Evolutionary conservation across 2,113 vertebrate species (phyloP).

Genomic region (Silurus asotus): DNA sequence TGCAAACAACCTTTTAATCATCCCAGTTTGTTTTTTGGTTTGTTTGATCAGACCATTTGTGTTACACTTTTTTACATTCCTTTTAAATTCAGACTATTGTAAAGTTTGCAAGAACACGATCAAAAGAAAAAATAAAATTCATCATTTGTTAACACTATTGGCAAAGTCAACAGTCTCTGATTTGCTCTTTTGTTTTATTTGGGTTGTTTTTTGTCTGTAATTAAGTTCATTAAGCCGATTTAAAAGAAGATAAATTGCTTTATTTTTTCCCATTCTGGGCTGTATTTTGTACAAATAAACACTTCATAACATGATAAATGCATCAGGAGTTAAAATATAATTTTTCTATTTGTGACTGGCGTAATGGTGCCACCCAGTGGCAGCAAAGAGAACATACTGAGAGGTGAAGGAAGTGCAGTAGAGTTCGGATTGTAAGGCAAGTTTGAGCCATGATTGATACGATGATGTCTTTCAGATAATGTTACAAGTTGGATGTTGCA

Average conservation of each 20-base stretch:
- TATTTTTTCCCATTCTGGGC: conserved; percentile 62
- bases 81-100: background rate
- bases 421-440: conserved; percentile 60
- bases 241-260: conserved; percentile 66
- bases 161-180: background rate
- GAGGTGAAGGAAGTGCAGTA: conserved; percentile 48
- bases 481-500: conserved; percentile 71
- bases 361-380: conserved; percentile 77
- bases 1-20: background rate
- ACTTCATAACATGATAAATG: conserved; percentile 71
- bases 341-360: conserved; percentile 54
- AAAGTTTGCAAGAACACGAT: background rate
- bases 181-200: background rate
- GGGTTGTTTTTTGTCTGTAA: background rate
- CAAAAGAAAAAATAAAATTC: background rate
- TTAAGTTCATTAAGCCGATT: background rate
- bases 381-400: conserved; percentile 61
- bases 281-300: conserved; percentile 68
- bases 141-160: background rate
- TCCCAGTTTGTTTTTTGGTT: background rate
- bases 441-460: background rate
- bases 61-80: conserved; percentile 5
- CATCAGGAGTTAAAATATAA: conserved; percentile 62
- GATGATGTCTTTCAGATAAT: background rate
- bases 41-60: background rate